Base-by-base conservation (phyloP, 2,888 invertebrate genomes). In the Ennomos erosarius region DNA sequence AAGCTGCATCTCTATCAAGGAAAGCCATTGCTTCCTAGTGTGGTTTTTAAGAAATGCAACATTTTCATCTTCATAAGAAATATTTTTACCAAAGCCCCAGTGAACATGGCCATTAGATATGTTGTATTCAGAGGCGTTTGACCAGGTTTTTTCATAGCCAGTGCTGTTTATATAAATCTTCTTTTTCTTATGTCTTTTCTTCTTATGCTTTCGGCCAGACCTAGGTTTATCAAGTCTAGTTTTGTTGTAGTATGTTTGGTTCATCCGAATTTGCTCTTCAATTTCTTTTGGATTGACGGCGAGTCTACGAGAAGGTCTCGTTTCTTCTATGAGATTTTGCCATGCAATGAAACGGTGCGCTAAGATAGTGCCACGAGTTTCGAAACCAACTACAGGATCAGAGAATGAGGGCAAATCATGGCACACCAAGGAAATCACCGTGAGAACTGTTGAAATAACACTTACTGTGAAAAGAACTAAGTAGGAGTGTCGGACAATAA, bases 301-400 rank as follows among this genome's bases (percentile, higher is more conserved):
- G 12, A 97, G 93, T 39, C 93, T 92, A 50, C 95, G 96, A 51
- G 94, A 95, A 54, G 95, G 94, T 70, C 94, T 93, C 1, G 95
- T 95, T 75, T 96, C 95, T 75, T 96, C 95, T 60, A 96, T 89
- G 51, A 98, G 94, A 89, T 98, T 98, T 74, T 96, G 94, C 97
- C 97, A 98, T 34, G 98, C 95, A 44, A 95, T 95, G 67, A 97
- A 92, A 53, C 97, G 94, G 78, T 96, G 94, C 3, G 97, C 95
- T 73, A 98, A 93, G 44, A 93, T 90, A 1, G 98, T 98, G n/a
- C 98, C 98, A 64, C 98, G 94, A 10, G 98, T 96, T 84, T 98
- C 98, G 88, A 98, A 99, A 5, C 98, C 98, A 95, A 98, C 88
- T 78, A 97, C 95, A 26, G 98, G 98, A 85, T 98, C 97, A 67